Percentiles rank a stretch among this genome's conserved stretches.
Evolutionary conservation across 2,888 invertebrate species (phyloP).

Genomic region (Phaonia tiefii): DNA sequence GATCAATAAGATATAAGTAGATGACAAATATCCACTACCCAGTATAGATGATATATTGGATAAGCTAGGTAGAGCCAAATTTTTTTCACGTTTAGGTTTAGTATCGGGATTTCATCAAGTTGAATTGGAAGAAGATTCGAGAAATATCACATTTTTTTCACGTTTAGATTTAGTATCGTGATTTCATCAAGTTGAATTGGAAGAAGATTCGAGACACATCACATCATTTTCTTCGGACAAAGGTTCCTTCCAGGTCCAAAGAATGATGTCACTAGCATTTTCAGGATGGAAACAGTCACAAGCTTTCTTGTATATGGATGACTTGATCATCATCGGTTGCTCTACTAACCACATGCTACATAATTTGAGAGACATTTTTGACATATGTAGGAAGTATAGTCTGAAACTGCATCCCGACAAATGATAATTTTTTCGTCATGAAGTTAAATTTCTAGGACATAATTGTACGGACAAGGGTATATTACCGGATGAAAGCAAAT

Average conservation of each 20-base stretch:
- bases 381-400: background rate
- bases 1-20: background rate
- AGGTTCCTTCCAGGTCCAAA: conserved; percentile 66
- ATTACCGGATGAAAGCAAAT: background rate
- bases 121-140: background rate
- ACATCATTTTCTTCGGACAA: conserved; percentile 28
- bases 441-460: background rate
- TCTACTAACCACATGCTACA: background rate
- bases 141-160: no score
- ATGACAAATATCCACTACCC: background rate
- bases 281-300: background rate
- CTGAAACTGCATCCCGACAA: background rate
- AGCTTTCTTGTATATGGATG: conserved; percentile 2
- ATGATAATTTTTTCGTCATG: background rate
- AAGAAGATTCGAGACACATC: no score
- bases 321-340: background rate
- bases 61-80: no score
- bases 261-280: conserved; percentile 5
- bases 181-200: no score
- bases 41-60: no score
- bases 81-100: background rate
- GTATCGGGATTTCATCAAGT: background rate
- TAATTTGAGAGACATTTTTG: background rate
- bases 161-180: no score
- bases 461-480: background rate